phyloP scores from a whole-genome alignment of 2,113 vertebrate species.

The Neogale vison region DNA sequence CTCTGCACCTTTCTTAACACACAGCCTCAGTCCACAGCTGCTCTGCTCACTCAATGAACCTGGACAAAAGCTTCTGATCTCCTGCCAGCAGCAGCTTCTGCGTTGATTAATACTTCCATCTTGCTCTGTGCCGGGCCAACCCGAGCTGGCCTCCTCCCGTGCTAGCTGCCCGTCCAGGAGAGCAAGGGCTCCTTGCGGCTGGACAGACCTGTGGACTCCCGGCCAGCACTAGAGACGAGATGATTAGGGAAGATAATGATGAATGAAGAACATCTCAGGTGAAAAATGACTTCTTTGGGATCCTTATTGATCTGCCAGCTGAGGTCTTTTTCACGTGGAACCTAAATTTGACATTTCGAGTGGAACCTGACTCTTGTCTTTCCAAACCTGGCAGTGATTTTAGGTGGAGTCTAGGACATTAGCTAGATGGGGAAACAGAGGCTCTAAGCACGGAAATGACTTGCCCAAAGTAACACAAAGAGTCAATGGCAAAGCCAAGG shows the following conservation, averaged over 20 bases:
- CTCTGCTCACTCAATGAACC: not conserved
- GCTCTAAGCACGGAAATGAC: not conserved
- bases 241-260: conserved; percentile 71
- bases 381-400: conserved; percentile 22
- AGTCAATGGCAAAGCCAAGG: not conserved
- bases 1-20: not conserved
- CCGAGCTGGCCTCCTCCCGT: not conserved
- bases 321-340: conserved; percentile 63
- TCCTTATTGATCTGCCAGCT: conserved; percentile 71
- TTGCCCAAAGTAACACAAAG: not conserved
- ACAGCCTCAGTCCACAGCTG: not conserved
- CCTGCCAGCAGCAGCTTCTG: conserved; percentile 13
- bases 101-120: conserved; percentile 32
- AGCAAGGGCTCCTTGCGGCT: not conserved
- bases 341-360: conserved; percentile 57
- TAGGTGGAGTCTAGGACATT: not conserved
- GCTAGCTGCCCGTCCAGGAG: not conserved
- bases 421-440: not conserved
- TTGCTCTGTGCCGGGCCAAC: not conserved
- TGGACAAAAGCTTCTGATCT: not conserved
- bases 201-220: not conserved
- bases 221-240: not conserved
- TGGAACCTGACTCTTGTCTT: conserved; percentile 28
- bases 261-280: conserved; percentile 72
- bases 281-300: conserved; percentile 73